Evolutionary conservation across 2,797 vertebrate genomes (phyloP), one percentile per base, ranked within the genome.

Genomic region (Cuculus canorus): DNA sequence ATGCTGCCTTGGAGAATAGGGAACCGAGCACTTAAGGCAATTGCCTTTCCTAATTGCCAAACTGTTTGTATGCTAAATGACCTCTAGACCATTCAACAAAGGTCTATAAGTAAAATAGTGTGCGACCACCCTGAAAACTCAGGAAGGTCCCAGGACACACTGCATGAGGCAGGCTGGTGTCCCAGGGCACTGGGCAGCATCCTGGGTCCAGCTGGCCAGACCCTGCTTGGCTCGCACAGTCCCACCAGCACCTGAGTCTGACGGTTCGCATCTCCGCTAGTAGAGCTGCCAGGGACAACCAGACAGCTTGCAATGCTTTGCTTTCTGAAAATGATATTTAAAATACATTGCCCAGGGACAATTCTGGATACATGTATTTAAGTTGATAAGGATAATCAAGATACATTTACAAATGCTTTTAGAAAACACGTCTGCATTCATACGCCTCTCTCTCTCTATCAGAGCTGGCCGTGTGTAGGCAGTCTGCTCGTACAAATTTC

Each of bases 211-310:
- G 43, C 57, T 33, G 5, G 2, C 33, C 4, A 1, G 2, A 10
- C 27, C 27, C 24, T 5, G n/a, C n/a, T 39, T 61, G 0, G 4
- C 5, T 2, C 28, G 35, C 37, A 15, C 7, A 2, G 25, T 15
- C 47, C 60, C 9, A 1, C 23, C 83, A 22, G 16, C 1, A 2
- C 1, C 1, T 0, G 7, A 7, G 23, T 1, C 33, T 3, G 0
- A 45, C 18, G 39, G 1, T 27, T 48, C 7, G 1, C 11, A 52
- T 16, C 33, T 16, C 6, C 0, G 23, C 53, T 37, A 18, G 5
- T 1, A 6, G 45, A 17, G 54, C 16, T 48, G 9, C 39, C 47
- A 6, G 27, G 15, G 15, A 28, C n/a, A 10, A 30, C 54, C 35
- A 41, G 54, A 45, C 22, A 19, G 33, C 45, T 30, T 19, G 0